Percentiles rank a stretch among this genome's conserved stretches.
These are phyloP conservation scores for Mus musculus DNA, from an alignment of 2,113 vertebrate genomes.

Conservation along the genomic window DNA sequence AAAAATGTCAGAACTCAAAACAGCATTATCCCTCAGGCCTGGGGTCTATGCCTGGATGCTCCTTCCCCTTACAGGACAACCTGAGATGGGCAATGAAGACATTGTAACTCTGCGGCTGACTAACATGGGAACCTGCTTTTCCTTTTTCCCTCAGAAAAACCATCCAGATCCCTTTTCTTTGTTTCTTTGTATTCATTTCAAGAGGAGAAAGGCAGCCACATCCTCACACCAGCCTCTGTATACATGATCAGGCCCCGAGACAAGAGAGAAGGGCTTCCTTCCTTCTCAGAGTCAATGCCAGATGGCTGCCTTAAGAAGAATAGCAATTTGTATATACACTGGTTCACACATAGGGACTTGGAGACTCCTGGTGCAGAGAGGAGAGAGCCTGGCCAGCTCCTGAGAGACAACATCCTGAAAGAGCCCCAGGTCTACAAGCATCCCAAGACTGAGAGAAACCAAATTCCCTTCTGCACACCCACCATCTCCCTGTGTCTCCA, in stretches of 20 bases:
- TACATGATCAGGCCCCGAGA: neutral
- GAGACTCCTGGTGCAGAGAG: fast-evolving
- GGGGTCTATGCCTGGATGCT: neutral
- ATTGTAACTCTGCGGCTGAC: neutral
- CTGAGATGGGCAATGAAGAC: neutral
- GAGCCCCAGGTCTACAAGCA: neutral
- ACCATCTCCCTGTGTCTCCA: neutral
- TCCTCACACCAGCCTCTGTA: neutral
- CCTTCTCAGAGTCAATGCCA: neutral
- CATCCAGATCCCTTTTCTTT: neutral
- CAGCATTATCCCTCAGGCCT: neutral
- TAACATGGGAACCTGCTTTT: constrained; percentile 13
- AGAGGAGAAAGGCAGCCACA: neutral
- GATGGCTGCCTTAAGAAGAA: neutral
- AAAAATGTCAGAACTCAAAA: neutral
- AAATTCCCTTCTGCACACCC: neutral
- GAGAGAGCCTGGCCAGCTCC: neutral
- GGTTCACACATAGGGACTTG: neutral
- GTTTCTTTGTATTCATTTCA: constrained; percentile 44
- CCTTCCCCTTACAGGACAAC: no score
- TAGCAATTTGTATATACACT: neutral
- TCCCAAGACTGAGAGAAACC: neutral
- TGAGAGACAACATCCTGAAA: neutral
- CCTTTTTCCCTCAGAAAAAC: neutral
- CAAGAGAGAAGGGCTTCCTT: neutral